A percentile compares a stretch with the other conserved stretches of the same genome.
Conservation (phyloP, 2,797 vertebrate species). For the Spinibarbus caldwelli region DNA sequence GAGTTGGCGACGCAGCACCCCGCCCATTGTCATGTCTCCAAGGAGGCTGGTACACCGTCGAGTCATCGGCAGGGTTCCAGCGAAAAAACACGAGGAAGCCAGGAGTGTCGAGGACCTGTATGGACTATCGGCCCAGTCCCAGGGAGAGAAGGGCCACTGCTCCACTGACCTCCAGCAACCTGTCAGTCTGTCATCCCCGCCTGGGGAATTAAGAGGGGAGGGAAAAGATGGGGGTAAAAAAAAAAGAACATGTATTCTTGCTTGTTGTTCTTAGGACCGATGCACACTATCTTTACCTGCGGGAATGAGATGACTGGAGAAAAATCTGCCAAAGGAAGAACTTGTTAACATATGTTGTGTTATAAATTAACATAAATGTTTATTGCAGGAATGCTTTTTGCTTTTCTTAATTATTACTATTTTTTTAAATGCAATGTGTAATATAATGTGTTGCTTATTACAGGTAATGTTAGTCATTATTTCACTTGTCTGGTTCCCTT, state of each 20-base stretch:
- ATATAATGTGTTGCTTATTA: background rate
- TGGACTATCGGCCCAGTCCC: conserved; percentile 74
- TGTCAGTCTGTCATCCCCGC: conserved; percentile 76
- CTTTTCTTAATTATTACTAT: background rate
- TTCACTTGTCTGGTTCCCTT: background rate
- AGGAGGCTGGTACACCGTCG: conserved; percentile 68
- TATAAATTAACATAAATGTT: background rate
- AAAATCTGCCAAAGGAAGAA: background rate
- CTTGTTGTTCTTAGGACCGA: conserved; percentile 4
- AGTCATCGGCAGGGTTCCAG: conserved; percentile 58
- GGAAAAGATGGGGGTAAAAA: background rate
- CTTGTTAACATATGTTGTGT: background rate
- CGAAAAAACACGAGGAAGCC: conserved; percentile 69
- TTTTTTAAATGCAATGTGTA: background rate
- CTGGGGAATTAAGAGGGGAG: conserved; percentile 65
- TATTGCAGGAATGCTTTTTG: background rate
- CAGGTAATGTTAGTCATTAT: conserved; percentile 8
- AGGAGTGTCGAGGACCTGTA: conserved; percentile 71
- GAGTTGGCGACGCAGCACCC: conserved; percentile 80
- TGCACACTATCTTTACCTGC: background rate
- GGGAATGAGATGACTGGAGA: background rate
- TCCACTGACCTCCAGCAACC: conserved; percentile 77
- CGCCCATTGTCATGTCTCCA: conserved; percentile 79
- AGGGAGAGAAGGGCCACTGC: conserved; percentile 68
- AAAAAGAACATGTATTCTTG: conserved; percentile 10